Evolutionary conservation across 1,140 invertebrate genomes (phyloP).

Genomic region (Trachelipus rathkii): DNA sequence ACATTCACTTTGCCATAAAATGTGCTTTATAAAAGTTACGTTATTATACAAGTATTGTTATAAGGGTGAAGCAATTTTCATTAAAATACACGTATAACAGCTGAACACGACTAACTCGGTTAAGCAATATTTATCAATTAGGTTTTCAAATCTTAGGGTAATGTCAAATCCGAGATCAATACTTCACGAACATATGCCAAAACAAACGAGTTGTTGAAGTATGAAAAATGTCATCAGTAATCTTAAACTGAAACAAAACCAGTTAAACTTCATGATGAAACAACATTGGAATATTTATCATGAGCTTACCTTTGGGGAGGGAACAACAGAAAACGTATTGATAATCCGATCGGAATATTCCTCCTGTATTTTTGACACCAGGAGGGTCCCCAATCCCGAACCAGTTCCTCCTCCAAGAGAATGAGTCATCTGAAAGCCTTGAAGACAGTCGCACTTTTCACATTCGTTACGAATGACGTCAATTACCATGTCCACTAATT

Average conservation of each 20-base stretch:
- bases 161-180: too few relatives aligned
- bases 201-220: too few relatives aligned
- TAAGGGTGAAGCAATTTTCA: too few relatives aligned
- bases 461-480: constrained; percentile 56
- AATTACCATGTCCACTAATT: constrained; percentile 52
- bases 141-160: too few relatives aligned
- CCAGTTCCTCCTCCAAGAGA: constrained; percentile 58
- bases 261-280: constrained; percentile 51
- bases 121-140: too few relatives aligned
- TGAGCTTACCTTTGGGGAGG: constrained; percentile 67
- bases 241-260: constrained; percentile 46
- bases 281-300: constrained; percentile 55
- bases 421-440: constrained; percentile 56
- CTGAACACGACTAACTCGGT: too few relatives aligned
- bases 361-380: constrained; percentile 71
- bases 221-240: too few relatives aligned
- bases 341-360: constrained; percentile 68
- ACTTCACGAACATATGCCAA: too few relatives aligned
- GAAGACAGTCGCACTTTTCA: constrained; percentile 49
- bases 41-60: too few relatives aligned
- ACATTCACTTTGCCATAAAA: too few relatives aligned
- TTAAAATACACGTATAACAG: too few relatives aligned
- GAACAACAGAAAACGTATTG: constrained; percentile 58
- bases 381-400: constrained; percentile 54
- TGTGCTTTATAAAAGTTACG: too few relatives aligned